Conservation (phyloP, 2,888 invertebrate genomes). For the Polylopha cassiicola region DNA sequence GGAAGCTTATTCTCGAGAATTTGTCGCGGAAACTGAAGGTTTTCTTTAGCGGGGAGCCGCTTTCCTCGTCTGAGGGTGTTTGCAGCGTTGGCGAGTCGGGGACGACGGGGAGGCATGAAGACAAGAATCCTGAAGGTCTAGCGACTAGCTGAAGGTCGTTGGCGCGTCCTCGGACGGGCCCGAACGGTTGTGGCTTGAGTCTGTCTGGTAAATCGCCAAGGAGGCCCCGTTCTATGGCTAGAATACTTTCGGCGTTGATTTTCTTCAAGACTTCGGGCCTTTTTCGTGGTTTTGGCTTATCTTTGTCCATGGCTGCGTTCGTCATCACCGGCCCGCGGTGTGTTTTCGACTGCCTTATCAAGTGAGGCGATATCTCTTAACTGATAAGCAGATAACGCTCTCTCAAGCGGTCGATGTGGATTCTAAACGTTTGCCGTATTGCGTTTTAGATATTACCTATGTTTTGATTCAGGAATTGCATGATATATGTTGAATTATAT, state of each 20-base stretch:
- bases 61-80: conserved; percentile 48
- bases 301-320: conserved; percentile 56
- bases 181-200: conserved; percentile 51
- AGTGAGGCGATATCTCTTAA: conserved; percentile 40
- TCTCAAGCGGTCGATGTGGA: conserved; percentile 12
- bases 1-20: conserved; percentile 56
- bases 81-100: conserved; percentile 47
- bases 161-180: conserved; percentile 51
- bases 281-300: conserved; percentile 47
- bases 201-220: conserved; percentile 62
- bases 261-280: conserved; percentile 60
- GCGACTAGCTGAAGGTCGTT: conserved; percentile 54
- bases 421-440: conserved; percentile 8
- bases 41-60: conserved; percentile 54
- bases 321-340: conserved; percentile 54
- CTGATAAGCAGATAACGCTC: conserved; percentile 60
- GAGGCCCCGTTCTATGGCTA: conserved; percentile 62
- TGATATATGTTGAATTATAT: no score
- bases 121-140: conserved; percentile 63
- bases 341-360: conserved; percentile 56
- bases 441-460: conserved; percentile 15
- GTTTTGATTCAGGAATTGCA: conserved; percentile 19
- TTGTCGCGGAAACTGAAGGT: conserved; percentile 66
- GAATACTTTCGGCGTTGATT: conserved; percentile 58
- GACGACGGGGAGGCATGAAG: conserved; percentile 54